Evolutionary conservation across 2,797 vertebrate species (phyloP).

Genomic region (Poecilia wingei): DNA sequence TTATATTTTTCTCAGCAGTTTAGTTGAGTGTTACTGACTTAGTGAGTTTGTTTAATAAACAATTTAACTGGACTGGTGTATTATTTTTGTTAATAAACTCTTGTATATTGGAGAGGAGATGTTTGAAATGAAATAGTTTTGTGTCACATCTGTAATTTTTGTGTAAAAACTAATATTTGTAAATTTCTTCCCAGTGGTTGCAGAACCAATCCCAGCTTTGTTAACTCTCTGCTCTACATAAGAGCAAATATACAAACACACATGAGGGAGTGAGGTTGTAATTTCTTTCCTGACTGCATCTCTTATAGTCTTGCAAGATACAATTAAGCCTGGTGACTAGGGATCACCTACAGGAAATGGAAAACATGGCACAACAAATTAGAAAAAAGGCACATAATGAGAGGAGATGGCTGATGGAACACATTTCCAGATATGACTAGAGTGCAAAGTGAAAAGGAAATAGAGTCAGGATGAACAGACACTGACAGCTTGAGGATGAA

Average conservation of each 20-base stretch:
- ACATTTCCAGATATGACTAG: slow-evolving; percentile 46
- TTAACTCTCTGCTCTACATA: slow-evolving; percentile 16
- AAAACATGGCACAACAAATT: slow-evolving; percentile 57
- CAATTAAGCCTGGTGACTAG: slow-evolving; percentile 65
- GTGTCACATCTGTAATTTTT: neutral
- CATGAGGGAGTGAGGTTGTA: neutral
- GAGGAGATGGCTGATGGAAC: slow-evolving; percentile 25
- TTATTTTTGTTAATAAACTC: neutral
- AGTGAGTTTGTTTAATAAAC: no score
- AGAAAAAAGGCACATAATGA: slow-evolving; percentile 16
- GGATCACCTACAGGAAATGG: slow-evolving; percentile 72
- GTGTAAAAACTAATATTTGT: neutral
- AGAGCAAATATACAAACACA: slow-evolving; percentile 26
- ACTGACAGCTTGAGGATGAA: slow-evolving; percentile 23
- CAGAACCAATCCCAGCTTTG: neutral
- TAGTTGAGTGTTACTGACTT: no score
- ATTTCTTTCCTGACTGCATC: slow-evolving; percentile 37
- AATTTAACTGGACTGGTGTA: no score
- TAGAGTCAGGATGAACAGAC: slow-evolving; percentile 31
- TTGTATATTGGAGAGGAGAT: neutral
- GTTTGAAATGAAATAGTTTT: neutral
- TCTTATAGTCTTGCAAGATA: slow-evolving; percentile 47
- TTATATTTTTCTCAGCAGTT: no score
- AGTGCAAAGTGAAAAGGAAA: slow-evolving; percentile 33
- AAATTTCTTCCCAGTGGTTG: neutral